These are phyloP conservation scores for Otis tarda DNA, from an alignment of 2,113 vertebrate genomes.

Conservation along the genomic window DNA sequence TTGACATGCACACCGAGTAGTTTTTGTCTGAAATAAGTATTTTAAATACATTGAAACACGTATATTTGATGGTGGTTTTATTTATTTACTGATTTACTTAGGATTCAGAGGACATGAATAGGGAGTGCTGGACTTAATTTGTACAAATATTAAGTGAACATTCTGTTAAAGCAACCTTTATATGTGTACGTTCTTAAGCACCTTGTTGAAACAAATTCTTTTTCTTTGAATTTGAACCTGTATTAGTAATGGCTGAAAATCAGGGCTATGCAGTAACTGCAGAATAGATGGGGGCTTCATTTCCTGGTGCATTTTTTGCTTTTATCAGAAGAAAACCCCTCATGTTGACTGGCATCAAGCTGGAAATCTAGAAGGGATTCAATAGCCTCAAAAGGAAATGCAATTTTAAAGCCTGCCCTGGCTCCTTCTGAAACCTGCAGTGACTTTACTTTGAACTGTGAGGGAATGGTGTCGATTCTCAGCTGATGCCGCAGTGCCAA, in stretches of 20 bases:
- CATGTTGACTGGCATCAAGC: background rate
- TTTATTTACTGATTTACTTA: background rate
- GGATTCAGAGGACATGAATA: background rate
- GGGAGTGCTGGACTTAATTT: background rate
- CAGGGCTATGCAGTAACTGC: background rate
- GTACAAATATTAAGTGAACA: background rate
- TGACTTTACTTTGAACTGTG: background rate
- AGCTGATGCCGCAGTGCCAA: background rate
- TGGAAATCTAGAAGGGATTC: background rate
- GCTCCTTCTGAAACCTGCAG: background rate
- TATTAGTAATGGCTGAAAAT: background rate
- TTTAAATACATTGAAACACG: background rate
- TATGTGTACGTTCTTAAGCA: background rate
- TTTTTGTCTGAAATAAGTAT: background rate
- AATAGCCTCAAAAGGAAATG: background rate
- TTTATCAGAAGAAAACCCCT: background rate
- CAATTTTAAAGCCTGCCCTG: background rate
- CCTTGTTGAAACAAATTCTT: background rate
- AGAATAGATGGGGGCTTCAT: background rate
- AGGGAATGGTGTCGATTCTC: fast-evolving
- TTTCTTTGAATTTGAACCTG: background rate
- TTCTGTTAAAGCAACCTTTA: background rate
- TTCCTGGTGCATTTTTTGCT: background rate
- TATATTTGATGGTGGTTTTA: background rate
- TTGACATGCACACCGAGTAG: background rate